Base-by-base conservation (phyloP, 2,888 invertebrate genomes). In the Tricholauxania praeusta region DNA sequence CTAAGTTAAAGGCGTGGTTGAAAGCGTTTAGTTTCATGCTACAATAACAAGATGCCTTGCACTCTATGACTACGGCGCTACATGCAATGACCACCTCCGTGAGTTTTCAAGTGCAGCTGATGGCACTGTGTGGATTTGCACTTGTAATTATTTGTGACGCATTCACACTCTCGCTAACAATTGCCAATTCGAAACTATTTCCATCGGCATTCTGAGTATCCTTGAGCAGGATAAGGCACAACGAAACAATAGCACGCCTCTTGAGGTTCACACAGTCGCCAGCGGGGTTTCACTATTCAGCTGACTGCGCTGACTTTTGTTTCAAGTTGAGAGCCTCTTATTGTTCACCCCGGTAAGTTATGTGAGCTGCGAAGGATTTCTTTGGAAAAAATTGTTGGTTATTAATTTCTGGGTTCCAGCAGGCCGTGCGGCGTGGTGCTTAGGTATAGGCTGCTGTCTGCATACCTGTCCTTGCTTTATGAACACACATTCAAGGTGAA, bases 171-270 rank as follows among this genome's bases (percentile, higher is more conserved):
- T n/a, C 8, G 4, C 32, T 39, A 15, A n/a, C 62, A 12, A 17
- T 48, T 73, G 75, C 76, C 77, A 78, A 78, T 78, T 78, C 73
- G 78, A 78, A 77, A 74, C 75, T 78, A 75, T 74, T 78, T 78
- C 78, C 39, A 10, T 39, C 39, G 10, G 39, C 8, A 39, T 39
- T 10, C 39, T 5, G 10, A 39, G 39, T 39, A 10, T 73, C 75
- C 78, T 78, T 77, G 76, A 75, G 74, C 66, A 17, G 65, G 70
- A 57, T 60, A 17, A 52, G 64, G 19, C 17, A 55, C 63, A 14
- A 39, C 19, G 32, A 78, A 76, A 77, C 78, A 78, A 77, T 78
- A 74, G 74, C 73, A 76, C 76, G 77, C 76, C 78, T 75, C 76
- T 75, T 66, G 73, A 76, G 75, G 67, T 47, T 15, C 74, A 75